phyloP scores from a whole-genome alignment of 2,113 vertebrate genomes.

The Labeo catla region DNA sequence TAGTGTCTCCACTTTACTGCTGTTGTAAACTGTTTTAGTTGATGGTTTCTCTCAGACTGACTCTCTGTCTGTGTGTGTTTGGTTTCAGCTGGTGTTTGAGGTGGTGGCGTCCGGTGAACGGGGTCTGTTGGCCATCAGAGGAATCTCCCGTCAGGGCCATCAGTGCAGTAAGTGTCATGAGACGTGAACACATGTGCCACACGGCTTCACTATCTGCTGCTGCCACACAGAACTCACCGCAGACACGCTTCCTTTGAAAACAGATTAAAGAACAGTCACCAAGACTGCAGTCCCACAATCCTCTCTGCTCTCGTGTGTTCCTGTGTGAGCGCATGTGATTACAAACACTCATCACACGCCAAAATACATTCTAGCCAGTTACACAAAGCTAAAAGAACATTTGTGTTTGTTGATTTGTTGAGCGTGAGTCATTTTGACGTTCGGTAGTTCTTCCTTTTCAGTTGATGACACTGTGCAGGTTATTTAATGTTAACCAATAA shows the following conservation, averaged over 20 bases:
- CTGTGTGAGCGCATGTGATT: not conserved
- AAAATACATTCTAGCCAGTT: not conserved
- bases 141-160: slow-evolving; percentile 92
- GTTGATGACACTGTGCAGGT: not conserved
- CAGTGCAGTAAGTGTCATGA: slow-evolving; percentile 87
- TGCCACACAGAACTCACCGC: not conserved
- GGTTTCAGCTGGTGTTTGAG: slow-evolving; percentile 89
- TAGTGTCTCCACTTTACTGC: not conserved
- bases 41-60: not conserved
- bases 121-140: slow-evolving; percentile 90
- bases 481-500: no score
- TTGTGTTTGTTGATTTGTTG: not conserved
- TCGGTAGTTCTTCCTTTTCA: not conserved
- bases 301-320: not conserved
- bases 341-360: not conserved
- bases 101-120: slow-evolving; percentile 85
- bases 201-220: not conserved
- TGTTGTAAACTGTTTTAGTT: not conserved
- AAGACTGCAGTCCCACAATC: slow-evolving; percentile 10
- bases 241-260: not conserved
- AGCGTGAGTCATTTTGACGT: not conserved
- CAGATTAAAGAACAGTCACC: slow-evolving; percentile 1
- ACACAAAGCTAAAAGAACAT: not conserved
- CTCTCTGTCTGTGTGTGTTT: slow-evolving; percentile 28
- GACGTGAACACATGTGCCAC: not conserved